Evolutionary conservation across 92 coral and sea anemone genomes (phyloP).

Genomic region (Chrysogorgia sp.): DNA sequence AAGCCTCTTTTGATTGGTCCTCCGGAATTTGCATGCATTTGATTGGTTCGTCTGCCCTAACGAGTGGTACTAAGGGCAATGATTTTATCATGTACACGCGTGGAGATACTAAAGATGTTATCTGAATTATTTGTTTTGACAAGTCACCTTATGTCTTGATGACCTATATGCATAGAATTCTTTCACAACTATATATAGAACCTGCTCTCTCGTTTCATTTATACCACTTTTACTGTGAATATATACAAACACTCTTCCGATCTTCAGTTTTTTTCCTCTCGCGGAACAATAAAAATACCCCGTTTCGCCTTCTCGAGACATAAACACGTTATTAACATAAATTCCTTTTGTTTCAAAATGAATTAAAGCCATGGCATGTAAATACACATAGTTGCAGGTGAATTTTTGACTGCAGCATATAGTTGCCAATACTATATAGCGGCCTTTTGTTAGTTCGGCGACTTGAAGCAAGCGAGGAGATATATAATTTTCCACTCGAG

Average conservation of each 20-base stretch:
- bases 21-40: not conserved
- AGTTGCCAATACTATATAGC: not conserved
- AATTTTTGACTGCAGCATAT: not conserved
- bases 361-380: not conserved
- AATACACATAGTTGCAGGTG: slow-evolving; percentile 22
- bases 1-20: slow-evolving; percentile 1
- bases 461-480: not conserved
- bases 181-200: too few relatives aligned
- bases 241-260: too few relatives aligned
- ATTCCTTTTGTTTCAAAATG: slow-evolving; percentile 25
- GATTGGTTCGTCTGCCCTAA: slow-evolving; percentile 2
- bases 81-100: not conserved
- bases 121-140: too few relatives aligned
- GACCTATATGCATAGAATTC: not conserved
- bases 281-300: too few relatives aligned
- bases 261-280: too few relatives aligned
- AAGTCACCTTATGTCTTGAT: not conserved
- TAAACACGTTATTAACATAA: slow-evolving; percentile 12
- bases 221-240: too few relatives aligned
- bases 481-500: not conserved
- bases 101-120: not conserved
- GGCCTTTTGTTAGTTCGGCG: slow-evolving; percentile 29
- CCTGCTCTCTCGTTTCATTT: too few relatives aligned
- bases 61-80: not conserved
- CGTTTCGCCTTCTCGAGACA: not conserved